Evolutionary conservation across 2,888 invertebrate species (phyloP).

Genomic region (Crocallis elinguaria): DNA sequence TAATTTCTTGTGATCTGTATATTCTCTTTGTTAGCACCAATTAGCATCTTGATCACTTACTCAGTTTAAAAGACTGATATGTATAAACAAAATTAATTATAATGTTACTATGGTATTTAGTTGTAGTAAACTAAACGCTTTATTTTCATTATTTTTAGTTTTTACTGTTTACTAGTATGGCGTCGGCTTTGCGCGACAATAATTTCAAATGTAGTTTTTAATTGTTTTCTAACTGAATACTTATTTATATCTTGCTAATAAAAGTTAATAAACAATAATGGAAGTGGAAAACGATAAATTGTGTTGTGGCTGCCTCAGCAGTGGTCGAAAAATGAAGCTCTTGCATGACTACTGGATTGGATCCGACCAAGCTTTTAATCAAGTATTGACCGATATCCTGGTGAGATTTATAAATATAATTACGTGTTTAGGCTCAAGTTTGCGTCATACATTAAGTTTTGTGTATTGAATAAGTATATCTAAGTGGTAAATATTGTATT

Average conservation of each 20-base stretch:
- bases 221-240: slow-evolving; percentile 22
- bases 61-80: too few species aligned
- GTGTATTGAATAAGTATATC: too few species aligned
- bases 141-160: too few species aligned
- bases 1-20: too few species aligned
- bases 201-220: not conserved
- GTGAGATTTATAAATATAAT: slow-evolving; percentile 44
- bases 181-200: not conserved
- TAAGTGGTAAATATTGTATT: too few species aligned
- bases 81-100: too few species aligned
- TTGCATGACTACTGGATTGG: slow-evolving; percentile 47
- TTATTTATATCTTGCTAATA: not conserved
- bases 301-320: slow-evolving; percentile 64
- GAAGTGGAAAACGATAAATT: slow-evolving; percentile 36
- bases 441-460: too few species aligned
- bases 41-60: too few species aligned
- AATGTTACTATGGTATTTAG: too few species aligned
- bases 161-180: too few species aligned
- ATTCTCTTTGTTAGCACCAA: too few species aligned
- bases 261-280: slow-evolving; percentile 27
- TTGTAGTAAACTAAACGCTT: too few species aligned
- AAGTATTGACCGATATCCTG: slow-evolving; percentile 60
- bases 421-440: not conserved
- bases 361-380: slow-evolving; percentile 56
- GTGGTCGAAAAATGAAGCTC: slow-evolving; percentile 56